Base-by-base conservation (phyloP, 1,140 invertebrate species). In the Drosophila truncata region DNA sequence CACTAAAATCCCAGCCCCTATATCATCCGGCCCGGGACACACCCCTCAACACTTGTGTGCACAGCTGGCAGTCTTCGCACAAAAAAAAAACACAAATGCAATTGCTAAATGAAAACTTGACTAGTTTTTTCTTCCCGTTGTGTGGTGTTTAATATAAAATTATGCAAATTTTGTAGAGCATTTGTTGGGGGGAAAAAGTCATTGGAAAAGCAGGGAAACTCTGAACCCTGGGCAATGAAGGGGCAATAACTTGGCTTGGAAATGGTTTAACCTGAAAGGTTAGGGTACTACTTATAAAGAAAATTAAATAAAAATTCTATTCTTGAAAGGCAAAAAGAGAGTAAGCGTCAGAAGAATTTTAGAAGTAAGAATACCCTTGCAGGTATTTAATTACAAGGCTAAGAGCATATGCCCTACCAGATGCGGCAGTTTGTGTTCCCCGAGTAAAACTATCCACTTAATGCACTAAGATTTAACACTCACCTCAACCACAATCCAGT, bases 101-200 rank as follows among this genome's bases (percentile, higher is more conserved):
- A 83, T 88, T 84, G 84, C 82, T 65, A 74, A 90, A 84, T 87
- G 72, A 71, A 87, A 87, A 90, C 64, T 80, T 79, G 27, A 42
- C 4, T 55, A 55, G 37, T 79, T 73, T 71, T 64, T 33, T 35
- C 37, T n/a, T 14, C 47, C 47, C 16, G 18, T 31, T 18, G 33
- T 59, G 14, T 41, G 27, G 27, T 42, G 14, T 78, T 84, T 90
- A 84, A 90, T 90, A 69, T 67, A 57, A 88, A 84, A 84, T 87
- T 88, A 88, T 88, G 84, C 69, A 88, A 88, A 90, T 88, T 71
- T 74, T 23, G n/a, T 25, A 54, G 20, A 79, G 65, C 70, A 72
- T 75, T 77, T n/a, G n/a, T 66, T 65, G 37, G 37, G 29, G 47
- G 50, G 66, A 9, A 49, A 78, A 74, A 23, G 20, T 37, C 18